Conservation (phyloP, 2,888 invertebrate species). For the Bunonema sp. region DNA sequence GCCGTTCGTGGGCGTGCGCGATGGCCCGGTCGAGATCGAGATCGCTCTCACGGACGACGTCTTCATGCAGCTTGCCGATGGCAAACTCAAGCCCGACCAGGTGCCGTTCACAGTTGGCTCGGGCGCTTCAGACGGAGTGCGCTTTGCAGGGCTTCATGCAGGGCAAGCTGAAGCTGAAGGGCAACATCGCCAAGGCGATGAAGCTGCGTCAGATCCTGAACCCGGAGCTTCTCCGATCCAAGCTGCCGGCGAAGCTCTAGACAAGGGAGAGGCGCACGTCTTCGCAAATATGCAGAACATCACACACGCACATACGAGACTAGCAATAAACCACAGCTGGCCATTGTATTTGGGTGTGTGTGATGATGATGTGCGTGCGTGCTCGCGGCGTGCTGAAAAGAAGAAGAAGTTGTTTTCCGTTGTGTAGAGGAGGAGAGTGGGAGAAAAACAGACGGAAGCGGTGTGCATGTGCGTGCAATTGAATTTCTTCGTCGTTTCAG, state of each 20-base stretch:
- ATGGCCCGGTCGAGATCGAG: slow-evolving; percentile 23
- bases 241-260: too few relatives aligned
- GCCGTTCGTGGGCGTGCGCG: slow-evolving; percentile 15
- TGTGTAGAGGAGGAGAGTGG: too few relatives aligned
- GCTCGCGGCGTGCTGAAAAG: too few relatives aligned
- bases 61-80: slow-evolving; percentile 69
- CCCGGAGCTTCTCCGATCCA: slow-evolving; percentile 42
- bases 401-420: too few relatives aligned
- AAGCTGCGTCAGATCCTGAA: slow-evolving; percentile 63
- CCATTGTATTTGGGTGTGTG: not conserved
- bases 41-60: slow-evolving; percentile 76
- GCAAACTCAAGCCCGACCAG: slow-evolving; percentile 75
- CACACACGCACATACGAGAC: not conserved
- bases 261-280: too few relatives aligned
- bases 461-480: too few relatives aligned
- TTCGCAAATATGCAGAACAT: too few relatives aligned
- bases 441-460: too few relatives aligned
- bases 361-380: too few relatives aligned
- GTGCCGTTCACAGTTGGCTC: slow-evolving; percentile 49
- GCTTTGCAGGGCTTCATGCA: slow-evolving; percentile 52
- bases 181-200: slow-evolving; percentile 89
- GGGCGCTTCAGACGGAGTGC: not conserved
- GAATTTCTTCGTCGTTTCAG: too few relatives aligned
- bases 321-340: not conserved
- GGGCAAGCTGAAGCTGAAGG: slow-evolving; percentile 80